Evolutionary conservation across 2,797 vertebrate genomes (phyloP).

Genomic region (Gambusia yucatana): DNA sequence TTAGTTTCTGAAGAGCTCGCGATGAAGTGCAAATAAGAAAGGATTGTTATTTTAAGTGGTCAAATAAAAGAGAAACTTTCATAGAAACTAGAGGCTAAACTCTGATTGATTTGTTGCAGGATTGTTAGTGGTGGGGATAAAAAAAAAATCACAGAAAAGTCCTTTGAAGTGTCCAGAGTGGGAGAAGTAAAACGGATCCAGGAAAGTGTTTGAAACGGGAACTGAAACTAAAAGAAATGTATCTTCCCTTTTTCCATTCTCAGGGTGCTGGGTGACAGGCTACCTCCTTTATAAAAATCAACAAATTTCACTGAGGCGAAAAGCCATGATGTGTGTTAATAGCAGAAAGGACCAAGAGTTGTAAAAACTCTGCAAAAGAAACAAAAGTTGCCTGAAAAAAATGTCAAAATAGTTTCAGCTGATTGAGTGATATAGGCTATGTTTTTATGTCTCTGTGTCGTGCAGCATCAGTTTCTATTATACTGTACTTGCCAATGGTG

Average conservation of each 20-base stretch:
- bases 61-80: neutral
- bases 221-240: neutral
- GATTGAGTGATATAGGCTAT: neutral
- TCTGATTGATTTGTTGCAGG: neutral
- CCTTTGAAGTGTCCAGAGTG: neutral
- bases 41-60: neutral
- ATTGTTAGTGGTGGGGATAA: neutral
- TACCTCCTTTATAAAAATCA: neutral
- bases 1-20: neutral
- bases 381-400: neutral
- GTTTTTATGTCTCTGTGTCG: neutral
- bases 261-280: neutral
- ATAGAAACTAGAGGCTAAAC: neutral
- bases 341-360: neutral
- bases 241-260: too few relatives aligned
- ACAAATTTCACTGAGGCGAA: neutral
- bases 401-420: neutral
- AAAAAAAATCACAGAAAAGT: neutral
- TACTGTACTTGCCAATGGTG: neutral
- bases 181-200: constrained; percentile 3
- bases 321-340: neutral
- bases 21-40: neutral
- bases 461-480: neutral
- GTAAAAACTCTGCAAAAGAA: neutral
- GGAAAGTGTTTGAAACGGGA: neutral